These are phyloP conservation scores for Guaruba guarouba DNA, from an alignment of 2,113 vertebrate species.

Conservation along the genomic window DNA sequence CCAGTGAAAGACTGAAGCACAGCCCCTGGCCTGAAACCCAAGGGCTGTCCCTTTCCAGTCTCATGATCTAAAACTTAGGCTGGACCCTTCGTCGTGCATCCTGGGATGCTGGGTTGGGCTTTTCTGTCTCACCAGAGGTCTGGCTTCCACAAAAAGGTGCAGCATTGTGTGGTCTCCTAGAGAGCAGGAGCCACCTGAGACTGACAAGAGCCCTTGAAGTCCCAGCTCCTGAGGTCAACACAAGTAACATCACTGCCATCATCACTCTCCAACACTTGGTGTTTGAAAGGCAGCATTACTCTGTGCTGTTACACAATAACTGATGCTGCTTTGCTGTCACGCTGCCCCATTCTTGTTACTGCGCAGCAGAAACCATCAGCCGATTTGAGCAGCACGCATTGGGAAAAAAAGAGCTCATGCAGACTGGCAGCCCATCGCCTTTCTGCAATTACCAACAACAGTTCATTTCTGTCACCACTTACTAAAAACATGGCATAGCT, in stretches of 20 bases:
- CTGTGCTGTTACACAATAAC: fast-evolving
- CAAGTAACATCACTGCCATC: fast-evolving
- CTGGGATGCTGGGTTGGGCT: not conserved
- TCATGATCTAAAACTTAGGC: not conserved
- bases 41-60: not conserved
- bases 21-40: not conserved
- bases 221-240: fast-evolving
- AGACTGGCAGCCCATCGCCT: not conserved
- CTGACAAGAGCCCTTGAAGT: fast-evolving
- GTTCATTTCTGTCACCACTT: conserved; percentile 11
- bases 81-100: fast-evolving
- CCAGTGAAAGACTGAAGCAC: not conserved
- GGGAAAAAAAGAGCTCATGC: not conserved
- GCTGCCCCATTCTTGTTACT: fast-evolving
- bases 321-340: fast-evolving
- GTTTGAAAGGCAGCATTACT: fast-evolving
- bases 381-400: fast-evolving
- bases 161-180: not conserved
- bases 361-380: fast-evolving
- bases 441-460: conserved; percentile 1
- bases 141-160: not conserved
- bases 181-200: not conserved
- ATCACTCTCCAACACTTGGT: fast-evolving
- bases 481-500: conserved; percentile 42
- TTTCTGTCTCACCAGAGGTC: not conserved